Evolutionary conservation across 2,113 vertebrate species (phyloP).

Genomic region (Scalopus aquaticus): DNA sequence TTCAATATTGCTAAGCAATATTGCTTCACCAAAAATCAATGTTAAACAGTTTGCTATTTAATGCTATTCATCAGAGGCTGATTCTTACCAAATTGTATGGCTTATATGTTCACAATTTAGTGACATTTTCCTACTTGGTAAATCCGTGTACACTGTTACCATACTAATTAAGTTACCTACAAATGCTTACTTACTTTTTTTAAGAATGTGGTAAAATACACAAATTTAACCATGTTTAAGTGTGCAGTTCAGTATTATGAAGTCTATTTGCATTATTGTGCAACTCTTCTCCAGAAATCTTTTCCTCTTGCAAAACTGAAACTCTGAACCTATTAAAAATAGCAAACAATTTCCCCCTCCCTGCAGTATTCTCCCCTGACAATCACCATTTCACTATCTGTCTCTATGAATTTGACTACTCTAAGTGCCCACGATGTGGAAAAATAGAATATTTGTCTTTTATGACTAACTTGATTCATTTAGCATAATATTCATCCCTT

Average conservation of each 20-base stretch:
- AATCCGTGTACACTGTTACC: background rate
- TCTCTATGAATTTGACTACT: background rate
- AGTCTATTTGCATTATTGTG: background rate
- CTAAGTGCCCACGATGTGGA: background rate
- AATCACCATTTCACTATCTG: background rate
- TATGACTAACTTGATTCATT: background rate
- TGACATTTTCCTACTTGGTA: background rate
- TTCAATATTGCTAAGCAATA: conserved; percentile 1
- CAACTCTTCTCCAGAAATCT: background rate
- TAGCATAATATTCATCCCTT: background rate
- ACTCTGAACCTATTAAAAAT: background rate
- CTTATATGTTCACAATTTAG: background rate
- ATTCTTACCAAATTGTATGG: background rate
- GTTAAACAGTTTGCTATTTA: background rate
- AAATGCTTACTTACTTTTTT: background rate
- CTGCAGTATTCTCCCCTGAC: background rate
- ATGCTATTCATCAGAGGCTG: background rate
- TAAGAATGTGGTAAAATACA: background rate
- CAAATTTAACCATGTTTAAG: background rate
- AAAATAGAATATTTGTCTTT: background rate
- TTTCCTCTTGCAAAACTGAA: background rate
- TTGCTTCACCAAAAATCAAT: background rate
- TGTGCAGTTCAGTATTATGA: background rate
- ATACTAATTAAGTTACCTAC: conserved; percentile 16
- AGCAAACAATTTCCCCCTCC: background rate